Percentiles rank a stretch among this genome's conserved stretches.
Evolutionary conservation across 2,888 invertebrate species (phyloP).

Genomic region (Caenorhabditis sinica): DNA sequence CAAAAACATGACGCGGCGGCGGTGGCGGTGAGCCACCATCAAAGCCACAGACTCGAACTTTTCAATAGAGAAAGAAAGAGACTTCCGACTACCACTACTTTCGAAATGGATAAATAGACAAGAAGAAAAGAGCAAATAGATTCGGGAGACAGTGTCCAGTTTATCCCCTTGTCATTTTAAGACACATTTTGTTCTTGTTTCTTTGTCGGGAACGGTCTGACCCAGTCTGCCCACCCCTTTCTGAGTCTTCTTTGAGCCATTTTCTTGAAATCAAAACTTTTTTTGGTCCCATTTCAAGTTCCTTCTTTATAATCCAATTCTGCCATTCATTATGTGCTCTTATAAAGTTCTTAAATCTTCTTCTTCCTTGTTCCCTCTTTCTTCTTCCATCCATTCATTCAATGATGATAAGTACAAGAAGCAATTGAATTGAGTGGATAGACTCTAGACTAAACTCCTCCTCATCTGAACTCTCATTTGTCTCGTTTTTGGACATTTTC

Average conservation of each 20-base stretch:
- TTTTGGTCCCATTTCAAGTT: background rate
- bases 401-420: background rate
- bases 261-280: too few relatives aligned
- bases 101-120: constrained; percentile 15
- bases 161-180: background rate
- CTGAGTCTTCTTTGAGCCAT: too few relatives aligned
- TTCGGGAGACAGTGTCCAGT: constrained; percentile 5
- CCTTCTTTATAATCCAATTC: background rate
- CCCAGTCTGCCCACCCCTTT: too few relatives aligned
- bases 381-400: constrained; percentile 1
- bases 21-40: background rate
- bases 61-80: constrained; percentile 2
- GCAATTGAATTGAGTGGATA: too few relatives aligned
- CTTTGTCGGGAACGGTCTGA: too few relatives aligned
- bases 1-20: constrained; percentile 21
- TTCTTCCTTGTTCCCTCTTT: background rate
- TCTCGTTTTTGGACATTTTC: background rate
- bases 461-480: too few relatives aligned
- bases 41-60: constrained; percentile 18
- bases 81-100: constrained; percentile 4
- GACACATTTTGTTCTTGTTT: too few relatives aligned
- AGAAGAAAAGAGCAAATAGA: constrained; percentile 32
- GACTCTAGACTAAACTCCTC: too few relatives aligned
- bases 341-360: constrained; percentile 4
- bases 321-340: background rate